A percentile compares a stretch with the other conserved stretches of the same genome.
Conservation (phyloP, 2,113 vertebrate genomes). For the Atrichornis clamosus region DNA sequence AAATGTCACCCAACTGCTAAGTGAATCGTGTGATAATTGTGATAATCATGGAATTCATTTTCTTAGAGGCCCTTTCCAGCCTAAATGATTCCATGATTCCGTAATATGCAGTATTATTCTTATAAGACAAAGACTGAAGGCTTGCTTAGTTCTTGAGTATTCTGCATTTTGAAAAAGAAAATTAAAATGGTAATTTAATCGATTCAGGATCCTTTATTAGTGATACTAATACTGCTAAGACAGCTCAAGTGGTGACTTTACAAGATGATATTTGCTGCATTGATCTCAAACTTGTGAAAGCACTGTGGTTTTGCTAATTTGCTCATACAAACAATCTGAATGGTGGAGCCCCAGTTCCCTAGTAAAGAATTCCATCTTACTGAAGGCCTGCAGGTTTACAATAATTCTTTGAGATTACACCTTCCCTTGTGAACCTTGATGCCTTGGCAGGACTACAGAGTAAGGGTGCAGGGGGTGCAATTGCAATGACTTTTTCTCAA, state of each 20-base stretch:
- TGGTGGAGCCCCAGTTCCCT: background rate
- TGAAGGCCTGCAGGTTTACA: background rate
- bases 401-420: background rate
- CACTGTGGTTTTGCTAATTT: background rate
- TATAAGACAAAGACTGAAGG: background rate
- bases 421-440: background rate
- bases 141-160: background rate
- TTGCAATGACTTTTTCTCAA: background rate
- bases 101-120: background rate
- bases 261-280: background rate
- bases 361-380: background rate
- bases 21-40: background rate
- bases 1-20: background rate
- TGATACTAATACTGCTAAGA: background rate
- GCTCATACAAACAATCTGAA: background rate
- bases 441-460: background rate
- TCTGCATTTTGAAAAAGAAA: background rate
- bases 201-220: background rate
- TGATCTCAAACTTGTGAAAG: background rate
- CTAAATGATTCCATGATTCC: background rate
- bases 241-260: background rate
- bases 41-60: background rate
- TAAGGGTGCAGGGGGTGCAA: background rate
- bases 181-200: background rate
- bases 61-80: background rate